phyloP scores from a whole-genome alignment of 2,888 invertebrate species.

The Melikaiella ostensackeni region DNA sequence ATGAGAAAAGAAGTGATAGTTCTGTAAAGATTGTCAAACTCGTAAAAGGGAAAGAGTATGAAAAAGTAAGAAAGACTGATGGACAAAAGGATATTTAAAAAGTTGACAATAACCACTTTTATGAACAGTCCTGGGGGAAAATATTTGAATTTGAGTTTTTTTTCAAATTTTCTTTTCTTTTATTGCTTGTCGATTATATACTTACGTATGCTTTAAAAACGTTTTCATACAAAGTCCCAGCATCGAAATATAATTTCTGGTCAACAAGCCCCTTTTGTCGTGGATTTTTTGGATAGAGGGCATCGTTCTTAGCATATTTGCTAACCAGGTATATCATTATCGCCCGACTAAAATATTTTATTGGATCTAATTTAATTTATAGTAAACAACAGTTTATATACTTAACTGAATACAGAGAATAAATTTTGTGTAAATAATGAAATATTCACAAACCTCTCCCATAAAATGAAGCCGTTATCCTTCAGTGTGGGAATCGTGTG shows the following conservation, averaged over 20 bases:
- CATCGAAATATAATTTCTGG: slow-evolving; percentile 88
- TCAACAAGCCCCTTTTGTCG: slow-evolving; percentile 87
- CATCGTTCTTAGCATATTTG: slow-evolving; percentile 88
- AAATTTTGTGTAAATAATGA: not conserved
- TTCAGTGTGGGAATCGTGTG: slow-evolving; percentile 91
- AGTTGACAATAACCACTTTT: too few species aligned
- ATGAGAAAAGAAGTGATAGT: too few species aligned
- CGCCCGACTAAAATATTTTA: slow-evolving; percentile 80
- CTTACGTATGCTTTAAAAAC: slow-evolving; percentile 86
- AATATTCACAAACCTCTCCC: slow-evolving; percentile 82
- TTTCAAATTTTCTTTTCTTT: too few species aligned
- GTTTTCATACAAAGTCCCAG: slow-evolving; percentile 85
- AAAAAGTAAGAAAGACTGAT: too few species aligned
- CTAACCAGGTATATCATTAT: slow-evolving; percentile 88
- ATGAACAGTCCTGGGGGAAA: too few species aligned
- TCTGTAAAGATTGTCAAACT: too few species aligned
- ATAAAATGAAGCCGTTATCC: slow-evolving; percentile 88
- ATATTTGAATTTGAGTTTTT: too few species aligned
- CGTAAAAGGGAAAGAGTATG: too few species aligned
- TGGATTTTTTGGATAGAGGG: slow-evolving; percentile 87
- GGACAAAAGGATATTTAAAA: too few species aligned
- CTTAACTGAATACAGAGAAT: not conserved
- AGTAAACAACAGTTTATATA: not conserved
- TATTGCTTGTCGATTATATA: slow-evolving; percentile 60
- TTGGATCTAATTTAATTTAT: not conserved